phyloP scores from a whole-genome alignment of 2,113 vertebrate genomes.

The Lathamus discolor region DNA sequence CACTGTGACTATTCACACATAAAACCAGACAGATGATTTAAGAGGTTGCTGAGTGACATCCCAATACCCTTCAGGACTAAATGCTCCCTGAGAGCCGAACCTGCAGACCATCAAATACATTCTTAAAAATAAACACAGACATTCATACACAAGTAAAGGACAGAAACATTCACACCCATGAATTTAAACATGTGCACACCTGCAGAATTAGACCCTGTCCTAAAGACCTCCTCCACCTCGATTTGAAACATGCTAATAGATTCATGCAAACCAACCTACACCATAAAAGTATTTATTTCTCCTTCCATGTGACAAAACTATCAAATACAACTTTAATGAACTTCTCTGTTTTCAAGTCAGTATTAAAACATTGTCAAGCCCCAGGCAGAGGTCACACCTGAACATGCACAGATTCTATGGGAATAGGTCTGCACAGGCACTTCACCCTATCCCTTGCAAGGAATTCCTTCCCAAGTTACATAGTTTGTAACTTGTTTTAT shows the following conservation, averaged over 20 bases:
- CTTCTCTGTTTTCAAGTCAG: background rate
- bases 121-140: slow-evolving; percentile 7
- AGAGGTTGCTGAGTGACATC: background rate
- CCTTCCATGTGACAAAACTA: background rate
- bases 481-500: background rate
- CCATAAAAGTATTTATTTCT: background rate
- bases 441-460: background rate
- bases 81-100: background rate
- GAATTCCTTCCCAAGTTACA: background rate
- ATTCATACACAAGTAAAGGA: background rate
- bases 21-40: background rate
- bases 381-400: background rate
- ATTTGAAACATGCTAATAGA: background rate
- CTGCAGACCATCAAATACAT: background rate
- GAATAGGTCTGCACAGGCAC: background rate
- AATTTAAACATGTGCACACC: background rate
- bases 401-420: background rate
- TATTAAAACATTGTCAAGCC: background rate
- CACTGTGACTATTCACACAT: background rate
- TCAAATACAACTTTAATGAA: background rate
- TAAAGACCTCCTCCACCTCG: background rate
- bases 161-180: background rate
- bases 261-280: background rate
- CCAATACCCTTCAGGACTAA: background rate
- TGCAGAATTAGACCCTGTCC: background rate